These are phyloP conservation scores for Phyllostomus discolor DNA, from an alignment of 2,113 vertebrate genomes.

Conservation along the genomic window DNA sequence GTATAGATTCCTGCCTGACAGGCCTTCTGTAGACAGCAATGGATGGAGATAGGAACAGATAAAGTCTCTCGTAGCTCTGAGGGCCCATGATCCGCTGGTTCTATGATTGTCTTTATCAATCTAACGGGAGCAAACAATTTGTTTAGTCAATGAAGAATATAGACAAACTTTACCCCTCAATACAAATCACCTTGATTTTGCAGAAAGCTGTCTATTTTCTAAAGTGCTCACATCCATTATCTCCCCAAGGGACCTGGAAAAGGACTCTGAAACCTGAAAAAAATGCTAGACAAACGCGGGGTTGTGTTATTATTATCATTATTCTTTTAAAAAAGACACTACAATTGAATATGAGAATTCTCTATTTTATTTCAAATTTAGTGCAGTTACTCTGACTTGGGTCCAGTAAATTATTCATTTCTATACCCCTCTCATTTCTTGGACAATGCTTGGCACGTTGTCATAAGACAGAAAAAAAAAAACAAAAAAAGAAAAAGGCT, in stretches of 20 bases:
- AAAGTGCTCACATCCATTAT: slow-evolving; percentile 42
- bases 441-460: neutral
- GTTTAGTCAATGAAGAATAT: slow-evolving; percentile 62
- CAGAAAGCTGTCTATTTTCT: slow-evolving; percentile 54
- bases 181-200: slow-evolving; percentile 65
- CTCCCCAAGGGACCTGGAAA: slow-evolving; percentile 6
- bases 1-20: neutral
- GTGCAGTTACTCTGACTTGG: neutral
- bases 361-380: neutral
- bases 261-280: slow-evolving; percentile 1
- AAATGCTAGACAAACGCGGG: neutral
- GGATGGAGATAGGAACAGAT: neutral
- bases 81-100: neutral
- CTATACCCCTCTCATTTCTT: neutral
- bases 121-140: slow-evolving; percentile 28
- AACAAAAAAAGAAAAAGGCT: neutral
- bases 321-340: slow-evolving; percentile 17
- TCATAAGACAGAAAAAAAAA: neutral
- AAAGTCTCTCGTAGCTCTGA: neutral
- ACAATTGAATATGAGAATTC: neutral
- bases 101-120: slow-evolving; percentile 36
- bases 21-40: neutral
- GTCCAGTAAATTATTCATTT: slow-evolving; percentile 7
- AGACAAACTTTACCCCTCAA: slow-evolving; percentile 57
- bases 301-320: neutral